Evolutionary conservation across 2,888 invertebrate species (phyloP), one percentile per base, ranked within the genome.

Genomic region (Apotomis turbidana): DNA sequence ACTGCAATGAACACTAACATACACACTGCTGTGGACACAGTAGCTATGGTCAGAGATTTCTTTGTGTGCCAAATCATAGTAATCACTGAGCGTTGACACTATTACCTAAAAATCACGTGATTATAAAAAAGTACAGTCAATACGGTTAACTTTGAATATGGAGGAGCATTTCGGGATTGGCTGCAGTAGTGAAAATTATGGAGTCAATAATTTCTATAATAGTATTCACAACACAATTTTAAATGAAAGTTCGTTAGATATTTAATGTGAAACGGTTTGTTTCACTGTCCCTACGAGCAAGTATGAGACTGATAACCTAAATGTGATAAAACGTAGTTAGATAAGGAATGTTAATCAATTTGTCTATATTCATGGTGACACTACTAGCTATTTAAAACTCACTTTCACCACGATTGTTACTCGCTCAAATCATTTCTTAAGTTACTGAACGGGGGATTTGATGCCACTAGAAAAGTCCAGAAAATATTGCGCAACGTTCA

Each of bases 31-130:
- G 67, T 63, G 0, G 49, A 38, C 5, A 46, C 63, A 4, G 57
- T 60, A 15, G 63, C 55, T 62, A 68, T 73, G n/a, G 59, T 64
- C 49, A 73, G 15, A 38, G 70, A 15, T 46, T 59, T 49, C 9
- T 54, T 60, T 13, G 64, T 69, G 27, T 68, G 63, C 69, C 68
- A 69, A 49, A n/a, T 59, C 73, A 73, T 63, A 12, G 41, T 41
- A 12, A 60, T 61, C 9, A n/a, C 27, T 36, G 55, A 54, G 41
- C 44, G 44, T 5, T 27, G 12, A 41, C 49, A 49, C 49, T 10
- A 9, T 49, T 49, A 10, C 3, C 3, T 49, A 49, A 49, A 49
- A 6, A 5, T 41, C 4, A 41, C 3, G 41, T 41, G 27, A 27
- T 27, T 27, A 27, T 27, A 27, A 27, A 2, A 27, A 27, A 27